Percentiles rank a stretch among this genome's conserved stretches.
Evolutionary conservation across 2,888 invertebrate species (phyloP).

Genomic region (Metallyticus violacea): DNA sequence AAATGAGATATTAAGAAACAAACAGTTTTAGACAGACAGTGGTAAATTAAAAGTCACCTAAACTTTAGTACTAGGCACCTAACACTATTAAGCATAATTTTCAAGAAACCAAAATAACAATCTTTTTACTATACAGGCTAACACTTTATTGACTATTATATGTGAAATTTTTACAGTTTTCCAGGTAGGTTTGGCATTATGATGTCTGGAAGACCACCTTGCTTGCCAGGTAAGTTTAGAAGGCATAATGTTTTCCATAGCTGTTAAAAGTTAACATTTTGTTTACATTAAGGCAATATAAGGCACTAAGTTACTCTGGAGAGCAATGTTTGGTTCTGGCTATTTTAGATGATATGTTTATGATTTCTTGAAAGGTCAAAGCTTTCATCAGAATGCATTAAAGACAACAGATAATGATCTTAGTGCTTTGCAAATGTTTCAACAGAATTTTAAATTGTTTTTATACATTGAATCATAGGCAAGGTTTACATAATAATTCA

Average conservation of each 20-base stretch:
- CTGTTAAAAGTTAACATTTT: neutral
- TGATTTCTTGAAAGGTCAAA: neutral
- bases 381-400: neutral
- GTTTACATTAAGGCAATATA: neutral
- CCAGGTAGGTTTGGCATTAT: slow-evolving; percentile 14
- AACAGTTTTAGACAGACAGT: no score
- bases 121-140: neutral
- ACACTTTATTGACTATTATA: neutral
- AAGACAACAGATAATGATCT: neutral
- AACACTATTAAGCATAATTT: neutral
- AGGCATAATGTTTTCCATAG: neutral
- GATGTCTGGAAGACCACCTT: slow-evolving; percentile 37
- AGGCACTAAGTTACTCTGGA: no score
- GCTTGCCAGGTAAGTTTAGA: slow-evolving; percentile 33
- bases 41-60: no score
- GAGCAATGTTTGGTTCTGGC: neutral
- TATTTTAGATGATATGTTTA: neutral
- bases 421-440: no score
- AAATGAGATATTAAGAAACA: no score
- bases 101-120: neutral
- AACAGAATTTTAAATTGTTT: no score
- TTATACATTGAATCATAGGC: no score
- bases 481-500: no score
- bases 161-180: neutral
- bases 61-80: neutral